Evolutionary conservation across 2,797 vertebrate genomes (phyloP), one percentile per base, ranked within the genome.

Genomic region (Mastacembelus armatus): DNA sequence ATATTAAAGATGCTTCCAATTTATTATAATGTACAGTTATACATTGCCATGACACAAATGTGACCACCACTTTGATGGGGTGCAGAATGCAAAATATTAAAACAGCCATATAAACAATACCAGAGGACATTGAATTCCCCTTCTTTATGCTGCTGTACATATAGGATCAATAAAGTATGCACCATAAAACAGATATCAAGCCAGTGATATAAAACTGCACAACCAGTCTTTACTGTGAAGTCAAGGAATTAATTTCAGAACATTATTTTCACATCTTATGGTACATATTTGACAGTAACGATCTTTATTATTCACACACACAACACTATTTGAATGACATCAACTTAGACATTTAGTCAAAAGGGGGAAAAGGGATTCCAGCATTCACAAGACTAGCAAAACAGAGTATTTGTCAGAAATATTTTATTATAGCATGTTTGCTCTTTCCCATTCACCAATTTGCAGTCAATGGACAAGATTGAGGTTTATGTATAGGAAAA

Each of bases 21-120:
- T 98, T 99, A 99, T 98, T 98, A 75, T 87, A 93, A 94, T 95
- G 92, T 95, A 97, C 95, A 97, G 94, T 94, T 96, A 96, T 96
- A 98, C 96, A 97, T 94, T 95, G 93, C 93, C 94, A 95, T 91
- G 92, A 96, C 95, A 94, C 88, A 88, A 82, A 86, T 68, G 87
- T 95, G 93, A 96, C 74, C 87, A 85, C 68, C 56, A 88, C 85
- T 86, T 71, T 52, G 80, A 89, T 83, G 88, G 74, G 88, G 80
- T 77, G 85, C 71, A 88, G 80, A 86, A 86, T 80, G 85, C 80
- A 89, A 89, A 91, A 90, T 87, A 90, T 90, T 82, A 84, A 84
- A 91, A 91, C 88, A 89, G 87, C 88, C 77, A 87, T 88, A 91
- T 91, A 90, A 91, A 91, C 86, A 91, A 86, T 84, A 89, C 66